phyloP scores from a whole-genome alignment of 2,113 vertebrate genomes.

The Thomomys bottae region DNA sequence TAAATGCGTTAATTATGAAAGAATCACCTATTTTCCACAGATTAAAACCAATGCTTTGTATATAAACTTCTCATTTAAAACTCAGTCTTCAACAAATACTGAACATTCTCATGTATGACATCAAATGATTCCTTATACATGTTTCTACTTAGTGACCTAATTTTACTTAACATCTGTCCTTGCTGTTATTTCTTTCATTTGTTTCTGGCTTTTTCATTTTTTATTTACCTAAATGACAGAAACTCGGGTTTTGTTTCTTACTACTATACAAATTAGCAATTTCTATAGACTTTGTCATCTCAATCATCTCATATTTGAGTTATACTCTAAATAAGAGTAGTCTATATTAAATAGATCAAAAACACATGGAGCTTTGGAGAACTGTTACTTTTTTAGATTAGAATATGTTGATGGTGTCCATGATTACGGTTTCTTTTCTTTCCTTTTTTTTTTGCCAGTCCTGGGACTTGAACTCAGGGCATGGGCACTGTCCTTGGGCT shows the following conservation, averaged over 20 bases:
- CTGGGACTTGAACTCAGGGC: too few species aligned
- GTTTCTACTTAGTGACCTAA: slow-evolving; percentile 81
- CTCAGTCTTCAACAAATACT: slow-evolving; percentile 78
- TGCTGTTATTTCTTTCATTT: slow-evolving; percentile 63
- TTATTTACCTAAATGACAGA: slow-evolving; percentile 73
- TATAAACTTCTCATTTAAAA: slow-evolving; percentile 78
- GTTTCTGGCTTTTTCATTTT: slow-evolving; percentile 62
- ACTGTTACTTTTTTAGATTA: slow-evolving; percentile 37
- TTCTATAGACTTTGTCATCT: slow-evolving; percentile 47
- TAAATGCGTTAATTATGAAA: slow-evolving; percentile 79
- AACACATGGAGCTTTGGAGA: slow-evolving; percentile 69
- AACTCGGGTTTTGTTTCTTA: slow-evolving; percentile 61
- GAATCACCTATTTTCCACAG: slow-evolving; percentile 76
- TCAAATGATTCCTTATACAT: slow-evolving; percentile 78
- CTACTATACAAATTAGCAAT: slow-evolving; percentile 50
- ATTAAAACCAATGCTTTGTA: slow-evolving; percentile 80
- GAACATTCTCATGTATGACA: slow-evolving; percentile 72
- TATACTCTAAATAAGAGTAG: slow-evolving; percentile 61
- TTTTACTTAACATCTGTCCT: slow-evolving; percentile 79
- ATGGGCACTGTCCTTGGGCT: too few species aligned
- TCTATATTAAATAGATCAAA: slow-evolving; percentile 68
- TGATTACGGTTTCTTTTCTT: too few species aligned
- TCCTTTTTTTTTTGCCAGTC: too few species aligned
- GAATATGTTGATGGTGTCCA: slow-evolving; percentile 65
- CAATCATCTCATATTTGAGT: slow-evolving; percentile 70